Evolutionary conservation across 2,888 invertebrate species (phyloP), one percentile per base, ranked within the genome.

Genomic region (Harpalus rufipes): DNA sequence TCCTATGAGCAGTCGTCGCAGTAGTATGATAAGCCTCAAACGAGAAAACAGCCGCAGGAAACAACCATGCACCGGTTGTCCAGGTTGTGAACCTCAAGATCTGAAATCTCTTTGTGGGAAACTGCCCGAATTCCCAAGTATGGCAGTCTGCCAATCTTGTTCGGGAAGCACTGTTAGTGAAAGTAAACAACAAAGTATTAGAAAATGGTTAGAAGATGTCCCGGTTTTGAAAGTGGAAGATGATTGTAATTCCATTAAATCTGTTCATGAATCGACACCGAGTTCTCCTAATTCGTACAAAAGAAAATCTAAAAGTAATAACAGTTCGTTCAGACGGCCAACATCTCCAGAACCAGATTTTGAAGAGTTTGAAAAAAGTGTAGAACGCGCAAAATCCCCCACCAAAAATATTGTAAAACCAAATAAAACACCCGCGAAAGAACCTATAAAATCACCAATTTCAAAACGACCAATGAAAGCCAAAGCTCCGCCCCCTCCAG

Each of bases 201-300:
- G 94, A 86, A 94, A 95, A 90, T 96, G 96, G 96, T 90, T 96
- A 59, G 95, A 96, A 90, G 94, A 95, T 87, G 94, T 96, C 76
- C 95, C 95, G 2, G 86, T 90, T n/a, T 86, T 90, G 18, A 89
- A 90, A 87, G 79, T 87, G 32, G 86, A 65, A 63, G 85, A 86
- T 32, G 86, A 86, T 86, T 74, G 74, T 83, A 65, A 83, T 58
- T 39, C 56, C 16, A 12, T 63, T n/a, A 79, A 80, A 68, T 80
- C 79, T 25, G 10, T 79, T 44, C 74, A 32, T 65, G 59, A 65
- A 14, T 78, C 76, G 21, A 44, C 16, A 58, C 44, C 84, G 5
- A 44, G 51, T n/a, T 61, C 61, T n/a, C 76, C 76, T 18, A 78
- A 41, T 76, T 84, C 82, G 14, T 72, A 72, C n/a, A 32, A 44